Base-by-base conservation (phyloP, 1,140 invertebrate genomes). In the Bombyx mori region DNA sequence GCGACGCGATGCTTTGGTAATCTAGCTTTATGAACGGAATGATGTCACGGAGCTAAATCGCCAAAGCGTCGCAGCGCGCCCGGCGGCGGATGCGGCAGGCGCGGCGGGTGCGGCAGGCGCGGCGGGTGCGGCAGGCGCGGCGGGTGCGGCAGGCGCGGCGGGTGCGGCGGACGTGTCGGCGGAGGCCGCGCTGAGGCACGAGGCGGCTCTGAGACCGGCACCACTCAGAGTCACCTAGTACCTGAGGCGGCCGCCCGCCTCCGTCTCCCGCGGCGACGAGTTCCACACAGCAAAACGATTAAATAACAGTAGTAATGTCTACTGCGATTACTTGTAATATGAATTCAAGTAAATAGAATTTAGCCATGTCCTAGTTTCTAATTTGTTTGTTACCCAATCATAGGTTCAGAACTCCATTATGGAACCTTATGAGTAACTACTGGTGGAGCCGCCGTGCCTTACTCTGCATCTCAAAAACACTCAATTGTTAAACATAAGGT, bases 41-140 rank as follows among this genome's bases (percentile, higher is more conserved):
- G 84, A 88, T 90, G 91, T 96, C 95, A 96, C 94, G 95, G 94
- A 96, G 95, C 95, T 96, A 96, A 93, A 96, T 94, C 94, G 95
- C 95, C 95, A 97, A 96, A 97, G 95, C 90, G 89, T 90, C 85
- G 70, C 62, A 77, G 74, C 76, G 82, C 65, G 69, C 72, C 47
- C 48, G 42, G 54, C 57, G 26, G 45, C 45, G 51, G 58, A 55
- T 57, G 52, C 53, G 12, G 12, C 12, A 18, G 12, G 12, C 12
- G 12, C 12, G 12, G 12, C 12, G 1, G 12, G 1, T 18, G 12
- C 12, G 12, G 12, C 12, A 18, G 12, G 12, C 12, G 12, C 12
- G 12, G 12, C 12, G 12, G 12, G 1, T 18, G 52, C 54, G 45
- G 47, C 63, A 44, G 3, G 10, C 8, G 9, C 12, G 12, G 45